Base-by-base conservation (phyloP, 2,113 vertebrate species). In the Hipposideros armiger region DNA sequence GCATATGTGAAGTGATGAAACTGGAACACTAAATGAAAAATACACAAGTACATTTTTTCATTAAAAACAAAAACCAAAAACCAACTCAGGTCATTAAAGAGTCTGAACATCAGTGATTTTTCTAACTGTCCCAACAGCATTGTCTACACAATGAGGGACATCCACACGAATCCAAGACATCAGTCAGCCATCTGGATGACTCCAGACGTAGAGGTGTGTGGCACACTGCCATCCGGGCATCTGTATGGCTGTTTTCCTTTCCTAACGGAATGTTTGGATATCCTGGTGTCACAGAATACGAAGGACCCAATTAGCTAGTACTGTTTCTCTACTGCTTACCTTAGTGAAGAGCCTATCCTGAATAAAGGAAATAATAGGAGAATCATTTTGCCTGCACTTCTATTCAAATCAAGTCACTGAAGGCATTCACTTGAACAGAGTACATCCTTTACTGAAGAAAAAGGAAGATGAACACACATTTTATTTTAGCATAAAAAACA, bases 371-470 rank as follows among this genome's bases (percentile, higher is more conserved):
- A 94, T 93, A 92, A 95, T 92, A 91, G 95, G 78, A 90, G 91
- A 95, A 95, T 90, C 5, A 87, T 95, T 83, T 92, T 96, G n/a
- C 32, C 40, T 89, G 67, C n/a, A 86, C 74, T 91, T 93, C 42
- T 73, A 92, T 96, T 98, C 92, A 95, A 87, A 92, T 60, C 50
- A 67, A 90, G 84, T 90, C 62, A 94, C 76, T 7, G 19, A 96
- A 96, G 81, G 45, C 90, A 90, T 94, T 95, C 87, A 87, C 36
- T 91, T 95, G 93, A 97, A 96, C 95, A 97, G 97, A 97, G 85
- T 97, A 95, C 90, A 96, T 95, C 95, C 95, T 97, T 97, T 94
- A 89, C 64, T 97, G 94, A 96, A 98, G 97, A 98, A 97, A 97
- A 97, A 97, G 95, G 87, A 95, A 97, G 80, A 97, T 97, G 94